phyloP scores from a whole-genome alignment of 2,113 vertebrate genomes.

The Hylia prasina region DNA sequence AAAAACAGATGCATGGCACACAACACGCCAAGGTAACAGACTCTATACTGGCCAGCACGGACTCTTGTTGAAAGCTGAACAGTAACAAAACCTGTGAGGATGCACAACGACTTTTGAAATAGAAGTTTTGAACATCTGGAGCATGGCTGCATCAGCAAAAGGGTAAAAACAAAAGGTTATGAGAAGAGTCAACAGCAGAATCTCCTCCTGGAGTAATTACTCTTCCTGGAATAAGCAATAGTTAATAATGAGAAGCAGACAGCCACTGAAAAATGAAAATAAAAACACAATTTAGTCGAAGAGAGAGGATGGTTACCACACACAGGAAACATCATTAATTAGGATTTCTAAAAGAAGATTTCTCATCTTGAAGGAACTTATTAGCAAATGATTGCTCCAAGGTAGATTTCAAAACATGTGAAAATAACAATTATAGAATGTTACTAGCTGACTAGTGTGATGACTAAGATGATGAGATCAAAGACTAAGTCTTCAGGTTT shows the following conservation, averaged over 20 bases:
- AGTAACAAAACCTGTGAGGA: not conserved
- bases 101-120: not conserved
- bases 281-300: not conserved
- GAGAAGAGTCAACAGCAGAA: not conserved
- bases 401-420: not conserved
- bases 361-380: slow-evolving; percentile 16
- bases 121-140: not conserved
- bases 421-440: not conserved
- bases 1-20: not conserved
- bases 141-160: not conserved
- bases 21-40: not conserved
- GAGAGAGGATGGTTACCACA: not conserved
- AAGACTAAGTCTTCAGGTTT: not conserved
- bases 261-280: not conserved
- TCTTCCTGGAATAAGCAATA: not conserved
- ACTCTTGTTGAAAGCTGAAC: not conserved
- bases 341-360: slow-evolving; percentile 20
- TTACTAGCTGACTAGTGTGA: not conserved
- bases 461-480: not conserved
- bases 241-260: slow-evolving; percentile 14
- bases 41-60: not conserved
- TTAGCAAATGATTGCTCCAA: not conserved
- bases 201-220: not conserved
- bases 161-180: not conserved
- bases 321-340: slow-evolving; percentile 12